Percentiles rank a stretch among this genome's conserved stretches.
These are phyloP conservation scores for Aphyosemion australe DNA, from an alignment of 2,113 vertebrate species.

Conservation along the genomic window DNA sequence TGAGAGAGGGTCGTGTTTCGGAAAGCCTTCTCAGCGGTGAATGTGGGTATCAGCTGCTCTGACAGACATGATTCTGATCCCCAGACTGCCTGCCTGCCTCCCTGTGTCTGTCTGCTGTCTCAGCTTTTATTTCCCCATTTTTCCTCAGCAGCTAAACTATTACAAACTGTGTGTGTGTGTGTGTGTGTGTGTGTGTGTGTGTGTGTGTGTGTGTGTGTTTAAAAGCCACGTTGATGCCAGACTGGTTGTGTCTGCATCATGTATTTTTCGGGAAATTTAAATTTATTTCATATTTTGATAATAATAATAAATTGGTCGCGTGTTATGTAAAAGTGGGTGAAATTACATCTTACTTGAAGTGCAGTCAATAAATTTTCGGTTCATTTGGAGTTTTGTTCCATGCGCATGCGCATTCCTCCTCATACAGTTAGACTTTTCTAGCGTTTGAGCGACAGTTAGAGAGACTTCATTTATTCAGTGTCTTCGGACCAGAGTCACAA, in stretches of 20 bases:
- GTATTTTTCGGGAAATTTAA: background rate
- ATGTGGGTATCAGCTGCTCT: conserved; percentile 46
- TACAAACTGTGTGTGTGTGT: conserved; percentile 22
- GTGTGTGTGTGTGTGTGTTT: too few relatives aligned
- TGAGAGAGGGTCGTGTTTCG: conserved; percentile 31
- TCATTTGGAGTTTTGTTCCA: background rate
- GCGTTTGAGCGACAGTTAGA: conserved; percentile 38
- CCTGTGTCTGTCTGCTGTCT: conserved; percentile 30
- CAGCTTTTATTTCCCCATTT: conserved; percentile 37
- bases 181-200: too few relatives aligned
- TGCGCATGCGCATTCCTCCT: background rate
- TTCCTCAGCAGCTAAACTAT: conserved; percentile 14
- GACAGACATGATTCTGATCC: conserved; percentile 42
- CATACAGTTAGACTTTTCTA: conserved; percentile 45
- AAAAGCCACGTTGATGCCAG: conserved; percentile 45
- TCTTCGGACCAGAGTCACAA: conserved; percentile 1
- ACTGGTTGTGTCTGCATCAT: conserved; percentile 2
- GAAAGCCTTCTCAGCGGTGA: conserved; percentile 33
- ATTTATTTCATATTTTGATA: too few relatives aligned
- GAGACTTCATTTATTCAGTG: conserved; percentile 51
- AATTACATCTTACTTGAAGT: background rate
- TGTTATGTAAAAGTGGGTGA: too few relatives aligned
- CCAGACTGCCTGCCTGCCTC: conserved; percentile 22
- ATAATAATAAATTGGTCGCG: too few relatives aligned
- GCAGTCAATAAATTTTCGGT: background rate